Conservation (phyloP, 30 jellyfish, hydroid and myxozoan species). For the Aurelia coerulea region DNA sequence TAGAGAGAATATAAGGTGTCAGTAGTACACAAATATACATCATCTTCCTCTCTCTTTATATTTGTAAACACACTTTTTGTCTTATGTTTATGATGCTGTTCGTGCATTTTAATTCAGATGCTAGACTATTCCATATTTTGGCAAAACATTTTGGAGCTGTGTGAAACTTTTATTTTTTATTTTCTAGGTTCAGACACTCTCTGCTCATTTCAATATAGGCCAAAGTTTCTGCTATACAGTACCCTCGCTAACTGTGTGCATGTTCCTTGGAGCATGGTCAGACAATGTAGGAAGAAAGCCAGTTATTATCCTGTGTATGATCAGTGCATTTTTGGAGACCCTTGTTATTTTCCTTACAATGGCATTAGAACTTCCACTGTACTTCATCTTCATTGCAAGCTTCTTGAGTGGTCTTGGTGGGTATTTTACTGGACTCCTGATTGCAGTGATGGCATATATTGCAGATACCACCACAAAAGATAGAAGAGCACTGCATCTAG, state of each 20-base stretch:
- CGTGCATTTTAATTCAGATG: too few species aligned
- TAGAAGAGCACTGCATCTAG: constrained; percentile 71
- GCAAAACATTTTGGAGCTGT: too few species aligned
- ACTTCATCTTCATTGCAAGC: constrained; percentile 51
- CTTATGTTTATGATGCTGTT: too few species aligned
- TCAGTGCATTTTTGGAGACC: constrained; percentile 58
- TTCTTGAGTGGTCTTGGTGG: constrained; percentile 90
- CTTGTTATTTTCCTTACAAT: constrained; percentile 38
- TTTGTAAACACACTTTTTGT: too few species aligned
- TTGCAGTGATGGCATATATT: constrained; percentile 68
- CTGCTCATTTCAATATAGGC: constrained; percentile 71
- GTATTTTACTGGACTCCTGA: constrained; percentile 54
- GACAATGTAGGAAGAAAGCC: constrained; percentile 91
- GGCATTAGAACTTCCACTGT: constrained; percentile 67
- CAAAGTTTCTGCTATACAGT: constrained; percentile 41
- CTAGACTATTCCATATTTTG: too few species aligned
- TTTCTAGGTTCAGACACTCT: constrained; percentile 67
- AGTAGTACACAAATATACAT: too few species aligned
- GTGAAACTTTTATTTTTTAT: not conserved
- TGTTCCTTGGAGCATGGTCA: constrained; percentile 77
- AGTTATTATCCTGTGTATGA: constrained; percentile 31
- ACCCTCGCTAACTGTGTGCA: constrained; percentile 67
- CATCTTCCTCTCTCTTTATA: too few species aligned
- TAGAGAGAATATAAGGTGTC: too few species aligned
- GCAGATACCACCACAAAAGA: constrained; percentile 80